phyloP scores from a whole-genome alignment of 2,888 invertebrate genomes.

The Harpagoxenus sublaevis region DNA sequence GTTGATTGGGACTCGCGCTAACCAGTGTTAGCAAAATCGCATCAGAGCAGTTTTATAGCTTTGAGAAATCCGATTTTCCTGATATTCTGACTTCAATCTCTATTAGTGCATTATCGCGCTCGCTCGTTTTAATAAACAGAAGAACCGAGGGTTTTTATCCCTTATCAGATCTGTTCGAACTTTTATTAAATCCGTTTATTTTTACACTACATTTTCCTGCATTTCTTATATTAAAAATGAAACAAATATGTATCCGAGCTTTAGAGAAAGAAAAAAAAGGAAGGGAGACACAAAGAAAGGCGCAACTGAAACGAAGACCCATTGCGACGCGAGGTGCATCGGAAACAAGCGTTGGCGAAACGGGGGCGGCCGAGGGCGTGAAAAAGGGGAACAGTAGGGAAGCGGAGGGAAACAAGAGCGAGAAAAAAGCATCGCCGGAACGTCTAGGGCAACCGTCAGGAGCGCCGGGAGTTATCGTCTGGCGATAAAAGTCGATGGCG shows the following conservation, averaged over 20 bases:
- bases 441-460: conserved; percentile 73
- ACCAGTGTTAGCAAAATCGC: not conserved
- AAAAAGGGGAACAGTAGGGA: conserved; percentile 36
- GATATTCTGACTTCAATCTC: conserved; percentile 17
- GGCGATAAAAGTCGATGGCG: conserved; percentile 83
- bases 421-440: conserved; percentile 64
- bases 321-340: conserved; percentile 26
- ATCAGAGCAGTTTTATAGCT: not conserved
- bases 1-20: not conserved
- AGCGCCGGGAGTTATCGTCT: conserved; percentile 79
- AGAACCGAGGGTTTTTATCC: not conserved
- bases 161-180: not conserved
- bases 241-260: conserved; percentile 37
- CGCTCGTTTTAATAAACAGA: not conserved
- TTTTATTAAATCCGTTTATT: not conserved
- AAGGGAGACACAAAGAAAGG: conserved; percentile 23
- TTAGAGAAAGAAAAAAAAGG: conserved; percentile 12
- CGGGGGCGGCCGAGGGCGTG: conserved; percentile 30
- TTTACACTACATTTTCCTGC: not conserved
- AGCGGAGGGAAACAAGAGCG: conserved; percentile 54
- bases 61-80: not conserved
- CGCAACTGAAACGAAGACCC: not conserved
- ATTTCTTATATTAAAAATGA: not conserved
- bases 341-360: conserved; percentile 29
- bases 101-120: conserved; percentile 12